Conservation (phyloP, 2,888 invertebrate genomes). For the Anthoptus insignis region DNA sequence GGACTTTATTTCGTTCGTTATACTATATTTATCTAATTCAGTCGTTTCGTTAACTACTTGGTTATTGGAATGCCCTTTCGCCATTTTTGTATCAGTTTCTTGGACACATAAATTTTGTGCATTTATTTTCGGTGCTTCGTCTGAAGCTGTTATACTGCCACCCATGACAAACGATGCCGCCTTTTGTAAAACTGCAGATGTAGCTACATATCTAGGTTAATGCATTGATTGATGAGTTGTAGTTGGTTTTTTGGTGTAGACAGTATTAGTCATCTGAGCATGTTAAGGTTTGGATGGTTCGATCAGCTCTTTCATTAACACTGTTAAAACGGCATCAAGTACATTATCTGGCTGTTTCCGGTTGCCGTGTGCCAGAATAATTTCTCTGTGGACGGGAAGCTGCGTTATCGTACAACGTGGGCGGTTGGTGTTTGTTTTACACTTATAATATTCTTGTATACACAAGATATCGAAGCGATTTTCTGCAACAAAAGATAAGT, state of each 20-base stretch:
- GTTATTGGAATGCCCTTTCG: conserved; percentile 76
- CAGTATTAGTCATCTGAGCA: conserved; percentile 74
- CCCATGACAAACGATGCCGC: conserved; percentile 32
- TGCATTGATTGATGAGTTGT: conserved; percentile 14
- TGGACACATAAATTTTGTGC: conserved; percentile 53
- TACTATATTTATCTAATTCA: conserved; percentile 79
- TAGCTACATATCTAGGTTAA: conserved; percentile 40
- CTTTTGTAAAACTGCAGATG: conserved; percentile 11
- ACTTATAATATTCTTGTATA: conserved; percentile 80
- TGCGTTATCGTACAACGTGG: conserved; percentile 76
- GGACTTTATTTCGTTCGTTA: conserved; percentile 63
- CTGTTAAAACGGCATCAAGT: conserved; percentile 50
- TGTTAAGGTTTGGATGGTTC: conserved; percentile 56
- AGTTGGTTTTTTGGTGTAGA: conserved; percentile 30
- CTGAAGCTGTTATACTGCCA: conserved; percentile 34
- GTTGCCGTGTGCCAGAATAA: conserved; percentile 78
- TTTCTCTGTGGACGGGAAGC: conserved; percentile 79
- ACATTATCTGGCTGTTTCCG: conserved; percentile 78
- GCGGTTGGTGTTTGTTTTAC: conserved; percentile 75
- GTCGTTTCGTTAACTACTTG: conserved; percentile 69
- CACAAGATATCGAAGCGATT: conserved; percentile 80
- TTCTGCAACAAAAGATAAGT: conserved; percentile 78
- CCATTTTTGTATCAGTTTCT: conserved; percentile 59
- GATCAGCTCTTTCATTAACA: conserved; percentile 53
- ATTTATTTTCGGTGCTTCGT: conserved; percentile 48